Percentiles rank a stretch among this genome's conserved stretches.
These are phyloP conservation scores for Punctoribates punctum DNA, from an alignment of 2,888 invertebrate genomes.

Conservation along the genomic window DNA sequence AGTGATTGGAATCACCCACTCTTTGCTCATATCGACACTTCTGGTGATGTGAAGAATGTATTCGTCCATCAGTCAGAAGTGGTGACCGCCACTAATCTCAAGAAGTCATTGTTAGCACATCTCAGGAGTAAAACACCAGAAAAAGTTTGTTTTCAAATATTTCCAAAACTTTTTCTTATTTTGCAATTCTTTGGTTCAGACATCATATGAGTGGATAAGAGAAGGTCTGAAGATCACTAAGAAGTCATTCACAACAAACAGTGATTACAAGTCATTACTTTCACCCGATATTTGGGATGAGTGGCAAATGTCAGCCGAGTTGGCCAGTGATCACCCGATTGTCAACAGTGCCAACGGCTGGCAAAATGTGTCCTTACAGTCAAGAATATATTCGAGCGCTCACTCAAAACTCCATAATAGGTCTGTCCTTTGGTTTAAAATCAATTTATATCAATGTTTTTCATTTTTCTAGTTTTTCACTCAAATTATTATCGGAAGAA, in stretches of 20 bases:
- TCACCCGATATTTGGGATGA: conserved; percentile 38
- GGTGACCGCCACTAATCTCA: conserved; percentile 34
- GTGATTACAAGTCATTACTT: conserved; percentile 35
- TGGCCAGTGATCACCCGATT: conserved; percentile 42
- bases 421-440: background rate
- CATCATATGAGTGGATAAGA: conserved; percentile 20
- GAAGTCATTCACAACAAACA: conserved; percentile 20
- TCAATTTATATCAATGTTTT: background rate
- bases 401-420: conserved; percentile 42
- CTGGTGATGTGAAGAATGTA: conserved; percentile 29
- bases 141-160: conserved; percentile 6
- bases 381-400: conserved; percentile 41
- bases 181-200: background rate
- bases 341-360: conserved; percentile 40
- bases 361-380: conserved; percentile 44
- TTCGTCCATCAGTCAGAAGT: conserved; percentile 21
- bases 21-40: conserved; percentile 30
- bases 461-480: conserved; percentile 12
- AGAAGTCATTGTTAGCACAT: conserved; percentile 37
- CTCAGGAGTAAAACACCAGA: conserved; percentile 38
- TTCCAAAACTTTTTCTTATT: background rate
- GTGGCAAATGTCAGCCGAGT: conserved; percentile 37
- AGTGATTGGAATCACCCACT: conserved; percentile 27
- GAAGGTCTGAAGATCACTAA: conserved; percentile 19
- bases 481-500: conserved; percentile 24